A percentile compares a stretch with the other conserved stretches of the same genome.
Evolutionary conservation across 2,888 invertebrate species (phyloP).

Genomic region (Cancer borealis): DNA sequence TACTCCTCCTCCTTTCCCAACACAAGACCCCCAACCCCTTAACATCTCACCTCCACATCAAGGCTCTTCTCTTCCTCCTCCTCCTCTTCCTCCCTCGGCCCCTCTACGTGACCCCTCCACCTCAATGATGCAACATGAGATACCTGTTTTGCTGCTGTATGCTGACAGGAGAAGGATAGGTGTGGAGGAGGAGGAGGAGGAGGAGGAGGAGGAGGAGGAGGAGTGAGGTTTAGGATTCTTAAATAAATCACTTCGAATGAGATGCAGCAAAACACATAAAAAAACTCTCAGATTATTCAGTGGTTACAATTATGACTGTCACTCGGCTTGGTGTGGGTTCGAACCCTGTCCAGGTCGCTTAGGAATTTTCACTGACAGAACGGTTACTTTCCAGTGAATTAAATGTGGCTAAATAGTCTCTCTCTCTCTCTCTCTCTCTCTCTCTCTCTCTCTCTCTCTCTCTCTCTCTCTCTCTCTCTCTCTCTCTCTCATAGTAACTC

Average conservation of each 20-base stretch:
- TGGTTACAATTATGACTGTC: too few species aligned
- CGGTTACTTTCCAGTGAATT: too few species aligned
- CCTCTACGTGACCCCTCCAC: background rate
- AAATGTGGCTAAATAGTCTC: background rate
- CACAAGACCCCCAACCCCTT: too few species aligned
- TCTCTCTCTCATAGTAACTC: background rate
- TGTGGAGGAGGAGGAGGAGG: background rate
- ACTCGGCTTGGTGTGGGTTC: too few species aligned
- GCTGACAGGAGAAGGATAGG: background rate
- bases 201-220: conserved; percentile 16
- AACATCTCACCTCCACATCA: too few species aligned
- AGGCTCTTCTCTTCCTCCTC: background rate
- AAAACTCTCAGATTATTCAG: background rate
- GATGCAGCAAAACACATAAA: background rate
- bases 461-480: background rate
- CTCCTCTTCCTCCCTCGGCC: background rate
- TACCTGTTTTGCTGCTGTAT: background rate
- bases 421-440: background rate
- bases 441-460: too few species aligned
- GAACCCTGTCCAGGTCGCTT: too few species aligned
- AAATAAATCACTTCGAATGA: too few species aligned
- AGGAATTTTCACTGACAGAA: too few species aligned
- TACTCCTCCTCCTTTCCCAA: background rate
- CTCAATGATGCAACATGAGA: conserved; percentile 15
- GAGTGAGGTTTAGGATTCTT: background rate